A percentile compares a stretch with the other conserved stretches of the same genome.
phyloP scores from a whole-genome alignment of 2,113 vertebrate genomes.

The Pagrus major region DNA sequence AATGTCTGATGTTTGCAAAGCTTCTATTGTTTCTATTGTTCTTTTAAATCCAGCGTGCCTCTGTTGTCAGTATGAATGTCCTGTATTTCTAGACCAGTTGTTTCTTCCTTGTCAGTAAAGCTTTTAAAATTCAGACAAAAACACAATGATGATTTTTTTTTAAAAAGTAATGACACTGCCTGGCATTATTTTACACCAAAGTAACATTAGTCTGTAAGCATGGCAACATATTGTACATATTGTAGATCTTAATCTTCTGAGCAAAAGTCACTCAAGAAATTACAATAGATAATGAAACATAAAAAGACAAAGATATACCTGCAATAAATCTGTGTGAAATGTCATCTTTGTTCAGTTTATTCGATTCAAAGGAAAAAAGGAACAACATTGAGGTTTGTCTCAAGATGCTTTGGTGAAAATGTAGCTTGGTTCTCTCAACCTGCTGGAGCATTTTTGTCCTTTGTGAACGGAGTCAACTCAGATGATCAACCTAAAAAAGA shows the following conservation, averaged over 20 bases:
- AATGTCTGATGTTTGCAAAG: background rate
- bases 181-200: background rate
- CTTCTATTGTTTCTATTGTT: too few relatives aligned
- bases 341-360: background rate
- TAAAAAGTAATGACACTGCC: background rate
- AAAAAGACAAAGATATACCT: background rate
- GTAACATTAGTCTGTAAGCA: background rate
- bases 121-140: too few relatives aligned
- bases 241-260: background rate
- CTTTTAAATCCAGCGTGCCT: background rate
- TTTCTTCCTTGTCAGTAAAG: background rate
- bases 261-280: background rate
- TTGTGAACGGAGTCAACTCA: background rate
- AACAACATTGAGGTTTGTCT: background rate
- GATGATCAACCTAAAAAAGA: conserved; percentile 25
- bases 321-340: background rate
- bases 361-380: too few relatives aligned
- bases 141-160: background rate
- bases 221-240: background rate
- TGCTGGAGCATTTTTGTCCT: background rate
- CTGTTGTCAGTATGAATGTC: background rate
- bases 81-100: background rate
- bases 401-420: background rate
- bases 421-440: background rate
- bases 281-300: background rate